phyloP scores from a whole-genome alignment of 2,888 invertebrate species.

The Callyntrura guangdongensis region DNA sequence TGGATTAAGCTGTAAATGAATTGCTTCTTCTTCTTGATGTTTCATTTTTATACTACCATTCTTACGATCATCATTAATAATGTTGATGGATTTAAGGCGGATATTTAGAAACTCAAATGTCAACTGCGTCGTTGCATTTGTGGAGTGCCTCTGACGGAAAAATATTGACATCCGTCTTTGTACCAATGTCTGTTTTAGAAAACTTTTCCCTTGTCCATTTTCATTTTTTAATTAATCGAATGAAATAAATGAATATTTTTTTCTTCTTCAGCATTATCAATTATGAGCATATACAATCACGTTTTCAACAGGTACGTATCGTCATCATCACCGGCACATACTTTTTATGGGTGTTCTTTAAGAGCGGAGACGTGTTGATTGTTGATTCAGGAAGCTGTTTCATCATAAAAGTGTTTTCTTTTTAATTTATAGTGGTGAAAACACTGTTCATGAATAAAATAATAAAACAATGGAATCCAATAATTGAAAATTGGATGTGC shows the following conservation, averaged over 20 bases:
- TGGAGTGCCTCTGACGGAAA: background rate
- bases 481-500: slow-evolving; percentile 38
- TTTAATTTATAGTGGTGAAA: slow-evolving; percentile 47
- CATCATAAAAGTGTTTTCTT: background rate
- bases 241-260: slow-evolving; percentile 11
- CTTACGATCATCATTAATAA: slow-evolving; percentile 23
- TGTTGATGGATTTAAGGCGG: background rate
- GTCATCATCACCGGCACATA: background rate
- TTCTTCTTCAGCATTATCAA: background rate
- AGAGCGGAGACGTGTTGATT: background rate
- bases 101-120: slow-evolving; percentile 1
- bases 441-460: background rate
- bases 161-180: background rate
- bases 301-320: too few species aligned
- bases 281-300: too few species aligned
- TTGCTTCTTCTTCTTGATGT: slow-evolving; percentile 34
- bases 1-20: slow-evolving; percentile 58
- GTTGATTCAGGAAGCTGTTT: background rate
- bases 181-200: background rate
- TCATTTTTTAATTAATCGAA: slow-evolving; percentile 24
- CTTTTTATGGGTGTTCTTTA: background rate
- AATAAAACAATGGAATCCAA: slow-evolving; percentile 38
- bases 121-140: too few species aligned
- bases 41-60: slow-evolving; percentile 38
- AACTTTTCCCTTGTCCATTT: background rate